Percentiles rank a stretch among this genome's conserved stretches.
These are phyloP conservation scores for Anolis sagrei DNA, from an alignment of 2,113 vertebrate species.

Conservation along the genomic window DNA sequence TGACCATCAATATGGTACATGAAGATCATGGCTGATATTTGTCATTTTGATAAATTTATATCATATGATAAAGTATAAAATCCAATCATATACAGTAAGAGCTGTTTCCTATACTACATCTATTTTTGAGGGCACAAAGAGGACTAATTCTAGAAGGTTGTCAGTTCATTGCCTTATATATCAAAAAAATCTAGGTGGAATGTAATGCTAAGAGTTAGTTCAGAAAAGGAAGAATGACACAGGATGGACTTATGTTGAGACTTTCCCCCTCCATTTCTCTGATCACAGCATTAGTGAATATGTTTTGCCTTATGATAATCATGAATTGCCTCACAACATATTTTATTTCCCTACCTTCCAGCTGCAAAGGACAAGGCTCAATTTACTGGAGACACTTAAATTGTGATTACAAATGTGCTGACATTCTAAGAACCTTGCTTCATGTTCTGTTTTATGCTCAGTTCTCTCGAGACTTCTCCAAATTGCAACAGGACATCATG, in stretches of 20 bases:
- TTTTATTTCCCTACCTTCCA: slow-evolving; percentile 10
- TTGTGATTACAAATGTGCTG: background rate
- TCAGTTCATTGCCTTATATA: slow-evolving; percentile 22
- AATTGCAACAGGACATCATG: background rate
- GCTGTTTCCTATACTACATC: background rate
- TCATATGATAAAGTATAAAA: slow-evolving; percentile 31
- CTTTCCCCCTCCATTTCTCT: background rate
- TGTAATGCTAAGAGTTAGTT: background rate
- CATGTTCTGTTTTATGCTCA: background rate
- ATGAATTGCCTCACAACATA: background rate
- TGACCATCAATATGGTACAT: background rate
- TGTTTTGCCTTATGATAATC: background rate
- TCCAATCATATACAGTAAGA: slow-evolving; percentile 3
- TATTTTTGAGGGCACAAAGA: slow-evolving; percentile 40
- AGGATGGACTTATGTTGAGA: background rate
- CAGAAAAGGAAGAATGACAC: slow-evolving; percentile 29
- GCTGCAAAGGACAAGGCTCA: slow-evolving; percentile 4
- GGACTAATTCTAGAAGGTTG: slow-evolving; percentile 29
- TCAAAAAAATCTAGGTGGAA: background rate
- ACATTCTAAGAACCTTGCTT: slow-evolving; percentile 12
- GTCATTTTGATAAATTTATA: slow-evolving; percentile 38
- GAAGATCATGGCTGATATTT: slow-evolving; percentile 9
- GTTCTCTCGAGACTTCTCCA: background rate
- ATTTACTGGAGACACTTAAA: slow-evolving; percentile 41
- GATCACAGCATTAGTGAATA: slow-evolving; percentile 4